phyloP scores from a whole-genome alignment of 2,797 vertebrate species.

The Anas flavirostris region DNA sequence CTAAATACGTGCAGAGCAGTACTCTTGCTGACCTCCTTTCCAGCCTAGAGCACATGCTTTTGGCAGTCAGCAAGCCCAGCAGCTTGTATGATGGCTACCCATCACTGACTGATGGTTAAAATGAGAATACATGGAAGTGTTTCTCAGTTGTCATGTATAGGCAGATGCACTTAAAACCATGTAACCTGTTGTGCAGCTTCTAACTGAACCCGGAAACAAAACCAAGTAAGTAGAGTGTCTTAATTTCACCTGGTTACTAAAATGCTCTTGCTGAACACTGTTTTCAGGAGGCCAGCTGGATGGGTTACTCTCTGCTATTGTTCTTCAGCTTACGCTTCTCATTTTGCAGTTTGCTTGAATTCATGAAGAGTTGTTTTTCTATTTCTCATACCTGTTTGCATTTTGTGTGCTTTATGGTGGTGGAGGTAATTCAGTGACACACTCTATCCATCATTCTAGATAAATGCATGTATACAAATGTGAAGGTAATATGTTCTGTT shows the following conservation, averaged over 20 bases:
- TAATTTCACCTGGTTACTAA: background rate
- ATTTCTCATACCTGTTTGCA: background rate
- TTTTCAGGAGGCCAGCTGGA: background rate
- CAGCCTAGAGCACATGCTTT: background rate
- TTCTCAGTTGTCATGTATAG: background rate
- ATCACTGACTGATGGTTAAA: background rate
- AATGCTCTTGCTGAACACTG: background rate
- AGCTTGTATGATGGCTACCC: background rate
- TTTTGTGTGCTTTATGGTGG: background rate
- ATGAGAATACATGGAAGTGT: background rate
- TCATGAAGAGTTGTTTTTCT: background rate
- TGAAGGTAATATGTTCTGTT: background rate
- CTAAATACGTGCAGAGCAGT: accelerated
- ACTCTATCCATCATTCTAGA: background rate
- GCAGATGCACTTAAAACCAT: background rate
- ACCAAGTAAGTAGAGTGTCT: background rate
- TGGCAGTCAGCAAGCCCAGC: accelerated
- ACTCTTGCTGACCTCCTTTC: background rate
- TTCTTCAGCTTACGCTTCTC: background rate
- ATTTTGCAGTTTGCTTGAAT: background rate
- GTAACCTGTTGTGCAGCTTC: background rate
- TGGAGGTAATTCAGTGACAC: background rate
- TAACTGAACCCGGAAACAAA: background rate
- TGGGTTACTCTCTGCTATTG: background rate
- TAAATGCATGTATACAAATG: background rate